phyloP scores from a whole-genome alignment of 2,113 vertebrate genomes.

The Benitochromis conjunctus region DNA sequence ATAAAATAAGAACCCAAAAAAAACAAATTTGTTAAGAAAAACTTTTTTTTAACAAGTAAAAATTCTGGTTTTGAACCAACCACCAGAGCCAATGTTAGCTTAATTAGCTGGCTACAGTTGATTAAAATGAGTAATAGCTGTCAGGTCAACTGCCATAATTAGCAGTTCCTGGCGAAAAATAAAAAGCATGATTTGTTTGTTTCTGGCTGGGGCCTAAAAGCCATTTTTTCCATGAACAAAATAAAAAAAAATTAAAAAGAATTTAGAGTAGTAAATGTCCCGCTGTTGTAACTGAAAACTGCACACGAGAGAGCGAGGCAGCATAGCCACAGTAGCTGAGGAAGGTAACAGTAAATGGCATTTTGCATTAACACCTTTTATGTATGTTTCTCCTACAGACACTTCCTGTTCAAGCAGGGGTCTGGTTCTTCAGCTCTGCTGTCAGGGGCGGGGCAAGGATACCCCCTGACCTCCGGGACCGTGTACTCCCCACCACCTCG shows the following conservation, averaged over 20 bases:
- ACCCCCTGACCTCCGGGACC: constrained; percentile 92
- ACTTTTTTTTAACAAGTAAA: not conserved
- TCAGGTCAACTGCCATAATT: not conserved
- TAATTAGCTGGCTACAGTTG: not conserved
- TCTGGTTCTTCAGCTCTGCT: constrained; percentile 93
- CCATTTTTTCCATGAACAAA: not conserved
- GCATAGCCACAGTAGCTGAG: not conserved
- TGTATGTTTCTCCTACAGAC: constrained; percentile 73
- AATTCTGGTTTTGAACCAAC: not conserved
- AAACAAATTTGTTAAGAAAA: not conserved
- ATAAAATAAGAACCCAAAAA: not conserved
- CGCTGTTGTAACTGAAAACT: not conserved
- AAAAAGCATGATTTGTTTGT: not conserved
- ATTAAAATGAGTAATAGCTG: not conserved
- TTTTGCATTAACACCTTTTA: not conserved
- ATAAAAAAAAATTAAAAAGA: not conserved
- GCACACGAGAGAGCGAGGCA: not conserved
- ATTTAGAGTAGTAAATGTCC: not conserved
- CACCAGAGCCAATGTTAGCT: not conserved
- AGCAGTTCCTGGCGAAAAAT: not conserved
- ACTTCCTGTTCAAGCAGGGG: constrained; percentile 97
- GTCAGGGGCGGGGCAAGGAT: constrained; percentile 92
- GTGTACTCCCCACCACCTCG: constrained; percentile 95
- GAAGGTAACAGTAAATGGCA: not conserved
- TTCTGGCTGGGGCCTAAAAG: not conserved